Conservation (phyloP, 1,140 invertebrate genomes). For the Drosophila micromelanica region DNA sequence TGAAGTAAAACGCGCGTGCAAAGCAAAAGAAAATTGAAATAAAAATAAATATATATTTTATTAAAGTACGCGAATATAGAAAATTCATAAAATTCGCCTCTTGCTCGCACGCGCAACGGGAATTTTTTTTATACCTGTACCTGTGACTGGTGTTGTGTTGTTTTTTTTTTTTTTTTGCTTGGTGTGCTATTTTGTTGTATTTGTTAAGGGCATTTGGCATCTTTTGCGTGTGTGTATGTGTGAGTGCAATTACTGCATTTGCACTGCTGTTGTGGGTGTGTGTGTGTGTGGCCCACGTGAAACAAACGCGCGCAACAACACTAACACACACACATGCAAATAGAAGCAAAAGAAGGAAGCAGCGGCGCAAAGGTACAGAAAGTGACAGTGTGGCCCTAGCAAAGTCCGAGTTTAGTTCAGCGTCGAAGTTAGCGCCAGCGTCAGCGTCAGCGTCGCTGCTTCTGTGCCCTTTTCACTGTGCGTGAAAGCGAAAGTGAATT, state of each 20-base stretch:
- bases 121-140: slow-evolving; percentile 23
- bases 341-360: slow-evolving; percentile 8
- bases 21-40: slow-evolving; percentile 7
- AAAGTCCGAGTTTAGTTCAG: slow-evolving; percentile 12
- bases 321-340: slow-evolving; percentile 20
- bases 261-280: slow-evolving; percentile 22
- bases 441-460: slow-evolving; percentile 11
- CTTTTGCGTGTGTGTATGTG: slow-evolving; percentile 5
- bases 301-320: slow-evolving; percentile 75
- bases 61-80: slow-evolving; percentile 4
- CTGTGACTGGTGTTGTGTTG: slow-evolving; percentile 15
- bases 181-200: slow-evolving; percentile 22
- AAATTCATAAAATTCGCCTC: slow-evolving; percentile 10
- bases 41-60: slow-evolving; percentile 18
- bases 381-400: slow-evolving; percentile 57
- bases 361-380: slow-evolving; percentile 44
- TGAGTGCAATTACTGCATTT: slow-evolving; percentile 40
- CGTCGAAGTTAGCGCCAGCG: slow-evolving; percentile 5
- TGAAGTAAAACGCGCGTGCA: slow-evolving; percentile 22
- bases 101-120: slow-evolving; percentile 8
- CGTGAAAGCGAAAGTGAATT: slow-evolving; percentile 61
- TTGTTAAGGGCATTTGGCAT: slow-evolving; percentile 3
- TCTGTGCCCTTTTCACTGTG: slow-evolving; percentile 22
- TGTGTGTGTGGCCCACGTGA: slow-evolving; percentile 67
- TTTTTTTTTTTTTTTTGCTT: slow-evolving; percentile 32